Evolutionary conservation across 2,113 vertebrate species (phyloP), one percentile per base, ranked within the genome.

Genomic region (Ceyx margarethae): DNA sequence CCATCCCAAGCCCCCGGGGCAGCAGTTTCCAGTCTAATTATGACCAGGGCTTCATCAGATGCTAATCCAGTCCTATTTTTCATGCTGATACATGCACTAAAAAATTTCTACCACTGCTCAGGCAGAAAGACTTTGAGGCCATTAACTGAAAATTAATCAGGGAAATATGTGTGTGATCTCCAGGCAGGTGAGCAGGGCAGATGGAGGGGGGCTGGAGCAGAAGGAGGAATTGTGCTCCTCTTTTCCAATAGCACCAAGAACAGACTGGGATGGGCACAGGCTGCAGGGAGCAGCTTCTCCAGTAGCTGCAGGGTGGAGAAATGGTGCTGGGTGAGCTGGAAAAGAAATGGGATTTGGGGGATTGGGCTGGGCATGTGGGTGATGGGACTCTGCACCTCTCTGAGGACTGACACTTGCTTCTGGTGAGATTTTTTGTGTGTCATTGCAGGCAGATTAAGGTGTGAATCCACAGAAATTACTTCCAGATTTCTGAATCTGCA

Each of bases 101-200:
- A 65, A 45, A 66, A 5, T n/a, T 77, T 77, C 89, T 89, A 57
- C 82, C 79, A 67, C 75, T 21, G 12, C 89, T 88, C 54, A 54
- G 61, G 71, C 75, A 81, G 87, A 91, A 76, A 95, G 46, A 46
- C 85, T 77, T 79, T 53, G 69, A 88, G 78, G 90, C 57, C 90
- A 91, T 95, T 97, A 96, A 97, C 91, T 97, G 96, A 96, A 96
- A 97, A 96, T 96, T 95, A 97, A 97, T 96, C 93, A 69, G 26
- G 91, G 95, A 65, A 8, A 89, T 93, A 85, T 12, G 74, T 45
- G 42, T 45, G 67, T 56, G 81, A 72, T 54, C 71, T 15, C 73
- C 80, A 65, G 87, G 94, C 95, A 18, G 95, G 95, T 95, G 74
- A 84, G 94, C 94, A 16, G 96, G 96, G 95, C 93, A 95, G 93